Evolutionary conservation across 2,113 vertebrate species (phyloP).

Genomic region (Callipepla californica): DNA sequence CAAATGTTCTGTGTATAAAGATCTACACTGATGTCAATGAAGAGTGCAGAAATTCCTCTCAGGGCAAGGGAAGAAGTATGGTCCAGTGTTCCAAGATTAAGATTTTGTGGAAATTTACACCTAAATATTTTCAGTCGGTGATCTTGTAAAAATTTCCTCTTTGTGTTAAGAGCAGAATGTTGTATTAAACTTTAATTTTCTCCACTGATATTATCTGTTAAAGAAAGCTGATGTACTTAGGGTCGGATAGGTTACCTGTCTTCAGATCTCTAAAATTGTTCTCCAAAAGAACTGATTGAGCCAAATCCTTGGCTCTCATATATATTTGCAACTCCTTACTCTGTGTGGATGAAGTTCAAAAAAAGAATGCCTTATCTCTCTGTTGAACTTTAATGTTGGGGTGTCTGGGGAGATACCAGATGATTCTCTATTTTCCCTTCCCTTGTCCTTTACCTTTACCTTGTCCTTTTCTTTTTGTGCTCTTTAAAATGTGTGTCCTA

Average conservation of each 20-base stretch:
- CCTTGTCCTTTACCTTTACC: not conserved
- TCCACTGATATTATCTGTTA: not conserved
- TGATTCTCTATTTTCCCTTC: not conserved
- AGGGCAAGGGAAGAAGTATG: not conserved
- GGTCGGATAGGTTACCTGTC: not conserved
- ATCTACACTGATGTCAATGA: not conserved
- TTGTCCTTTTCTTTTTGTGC: not conserved
- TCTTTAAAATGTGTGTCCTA: not conserved
- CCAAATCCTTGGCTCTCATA: not conserved
- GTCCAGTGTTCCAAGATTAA: not conserved
- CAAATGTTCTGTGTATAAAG: not conserved
- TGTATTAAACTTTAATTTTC: not conserved
- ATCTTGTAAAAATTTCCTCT: not conserved
- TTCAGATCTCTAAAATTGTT: slow-evolving; percentile 11
- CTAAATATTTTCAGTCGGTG: not conserved
- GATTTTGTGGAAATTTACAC: not conserved
- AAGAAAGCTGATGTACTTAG: not conserved
- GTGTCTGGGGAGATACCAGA: not conserved
- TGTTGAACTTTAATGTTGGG: not conserved
- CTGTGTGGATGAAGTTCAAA: not conserved
- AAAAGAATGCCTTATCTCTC: not conserved
- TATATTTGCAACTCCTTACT: not conserved
- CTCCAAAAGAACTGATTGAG: not conserved
- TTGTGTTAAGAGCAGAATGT: not conserved
- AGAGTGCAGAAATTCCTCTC: not conserved